Evolutionary conservation across 1,140 invertebrate species (phyloP), one percentile per base, ranked within the genome.

Genomic region (Homalodisca vitripennis): DNA sequence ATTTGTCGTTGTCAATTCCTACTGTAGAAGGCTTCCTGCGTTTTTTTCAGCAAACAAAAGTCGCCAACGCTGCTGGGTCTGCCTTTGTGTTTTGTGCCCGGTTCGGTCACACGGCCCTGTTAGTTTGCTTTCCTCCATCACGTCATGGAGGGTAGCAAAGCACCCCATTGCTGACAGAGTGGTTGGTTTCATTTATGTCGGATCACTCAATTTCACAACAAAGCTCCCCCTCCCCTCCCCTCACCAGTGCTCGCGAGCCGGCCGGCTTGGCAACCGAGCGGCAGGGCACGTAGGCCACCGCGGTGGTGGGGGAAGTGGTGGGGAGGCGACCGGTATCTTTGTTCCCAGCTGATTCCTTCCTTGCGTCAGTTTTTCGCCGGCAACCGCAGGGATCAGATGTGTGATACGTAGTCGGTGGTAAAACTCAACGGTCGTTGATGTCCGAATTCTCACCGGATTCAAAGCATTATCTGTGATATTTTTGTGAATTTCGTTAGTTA

Each of bases 361-460:
- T 57, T 68, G 70, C 46, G 69, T 69, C 66, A 62, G 62, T 71
- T 64, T 46, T 34, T 53, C 57, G 27, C 53, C 41, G 29, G 29
- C 34, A 20, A 20, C 65, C 27, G 63, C 31, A 27, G 27, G 29
- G 27, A 66, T 46, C 63, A 57, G 30, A 60, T 46, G 31, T 26
- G 53, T 31, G 20, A 47, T 3, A n/a, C 55, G 53, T 41, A 60
- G 48, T 30, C 27, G 53, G 67, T 66, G 24, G 27, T n/a, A 12
- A 17, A 48, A n/a, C 51, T 70, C 60, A 66, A 66, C 66, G 29
- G 30, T 69, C 63, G 63, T 70, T 68, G 26, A 22, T 60, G 30
- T 32, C 22, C 24, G 41, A n/a, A 6, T 34, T 22, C n/a, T 30
- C 31, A 10, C 20, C 6, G 22, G 47, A 27, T 55, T 68, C 22